Conservation (phyloP, 2,113 vertebrate genomes). For the Telmatochromis sp. region DNA sequence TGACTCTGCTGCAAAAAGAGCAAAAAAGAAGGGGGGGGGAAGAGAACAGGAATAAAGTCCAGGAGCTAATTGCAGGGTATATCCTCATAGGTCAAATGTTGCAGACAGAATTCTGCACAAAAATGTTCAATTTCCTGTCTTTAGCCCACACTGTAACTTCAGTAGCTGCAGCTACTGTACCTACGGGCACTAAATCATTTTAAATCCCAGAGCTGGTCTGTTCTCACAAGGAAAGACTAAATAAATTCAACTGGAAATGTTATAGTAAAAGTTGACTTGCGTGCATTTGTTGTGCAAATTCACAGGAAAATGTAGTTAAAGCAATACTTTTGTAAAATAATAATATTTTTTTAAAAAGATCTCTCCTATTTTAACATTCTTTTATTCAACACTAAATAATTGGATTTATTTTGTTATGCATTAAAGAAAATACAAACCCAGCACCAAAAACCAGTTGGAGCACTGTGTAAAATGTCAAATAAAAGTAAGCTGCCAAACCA, state of each 20-base stretch:
- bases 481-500: background rate
- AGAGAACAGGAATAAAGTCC: background rate
- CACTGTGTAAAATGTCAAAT: background rate
- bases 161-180: constrained; percentile 3
- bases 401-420: background rate
- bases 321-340: background rate
- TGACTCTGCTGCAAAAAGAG: constrained; percentile 63
- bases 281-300: background rate
- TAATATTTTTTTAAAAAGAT: background rate
- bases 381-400: background rate
- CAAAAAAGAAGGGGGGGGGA: background rate
- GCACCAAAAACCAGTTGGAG: background rate
- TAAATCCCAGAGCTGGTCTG: background rate
- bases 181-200: background rate
- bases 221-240: background rate
- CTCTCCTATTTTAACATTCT: background rate
- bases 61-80: constrained; percentile 7
- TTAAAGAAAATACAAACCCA: background rate
- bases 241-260: background rate
- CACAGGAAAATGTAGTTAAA: background rate
- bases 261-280: background rate
- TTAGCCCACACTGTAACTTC: constrained; percentile 21
- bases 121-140: constrained; percentile 61
- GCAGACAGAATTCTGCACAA: constrained; percentile 37
- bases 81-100: constrained; percentile 31